phyloP scores from a whole-genome alignment of 2,113 vertebrate genomes.

The Pygoscelis antarcticus region DNA sequence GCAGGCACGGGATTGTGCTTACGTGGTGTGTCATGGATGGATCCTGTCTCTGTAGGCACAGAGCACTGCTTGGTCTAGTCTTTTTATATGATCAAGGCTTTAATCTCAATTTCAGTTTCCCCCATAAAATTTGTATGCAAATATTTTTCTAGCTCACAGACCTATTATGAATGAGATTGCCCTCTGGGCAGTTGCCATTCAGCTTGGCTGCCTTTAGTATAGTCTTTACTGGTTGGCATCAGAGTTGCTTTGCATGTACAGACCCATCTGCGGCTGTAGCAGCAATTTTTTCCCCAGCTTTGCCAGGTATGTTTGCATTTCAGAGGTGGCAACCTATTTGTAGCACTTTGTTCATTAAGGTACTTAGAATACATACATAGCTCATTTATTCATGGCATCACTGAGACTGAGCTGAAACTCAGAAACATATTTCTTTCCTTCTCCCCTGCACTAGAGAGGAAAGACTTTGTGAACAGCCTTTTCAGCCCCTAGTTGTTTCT shows the following conservation, averaged over 20 bases:
- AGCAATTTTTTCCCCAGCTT: neutral
- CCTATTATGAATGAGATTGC: neutral
- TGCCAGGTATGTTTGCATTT: neutral
- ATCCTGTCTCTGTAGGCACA: neutral
- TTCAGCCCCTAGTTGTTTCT: neutral
- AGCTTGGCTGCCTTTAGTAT: neutral
- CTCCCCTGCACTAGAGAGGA: neutral
- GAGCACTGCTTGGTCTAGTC: neutral
- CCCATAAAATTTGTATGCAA: constrained; percentile 10
- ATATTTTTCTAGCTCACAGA: constrained; percentile 7
- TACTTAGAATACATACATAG: neutral
- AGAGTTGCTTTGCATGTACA: neutral
- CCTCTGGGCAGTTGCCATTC: neutral
- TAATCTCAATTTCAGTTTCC: constrained; percentile 8
- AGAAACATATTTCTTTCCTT: neutral
- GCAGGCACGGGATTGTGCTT: fast-evolving
- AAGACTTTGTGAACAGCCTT: neutral
- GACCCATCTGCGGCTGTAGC: neutral
- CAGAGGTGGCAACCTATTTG: neutral
- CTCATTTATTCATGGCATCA: neutral
- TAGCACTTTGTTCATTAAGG: neutral
- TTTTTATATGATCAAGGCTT: neutral
- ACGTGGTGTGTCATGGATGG: fast-evolving
- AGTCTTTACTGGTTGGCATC: constrained; percentile 17
- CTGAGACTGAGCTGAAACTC: neutral